A percentile compares a stretch with the other conserved stretches of the same genome.
phyloP scores from a whole-genome alignment of 2,888 invertebrate genomes.

The Sesamia inferens region DNA sequence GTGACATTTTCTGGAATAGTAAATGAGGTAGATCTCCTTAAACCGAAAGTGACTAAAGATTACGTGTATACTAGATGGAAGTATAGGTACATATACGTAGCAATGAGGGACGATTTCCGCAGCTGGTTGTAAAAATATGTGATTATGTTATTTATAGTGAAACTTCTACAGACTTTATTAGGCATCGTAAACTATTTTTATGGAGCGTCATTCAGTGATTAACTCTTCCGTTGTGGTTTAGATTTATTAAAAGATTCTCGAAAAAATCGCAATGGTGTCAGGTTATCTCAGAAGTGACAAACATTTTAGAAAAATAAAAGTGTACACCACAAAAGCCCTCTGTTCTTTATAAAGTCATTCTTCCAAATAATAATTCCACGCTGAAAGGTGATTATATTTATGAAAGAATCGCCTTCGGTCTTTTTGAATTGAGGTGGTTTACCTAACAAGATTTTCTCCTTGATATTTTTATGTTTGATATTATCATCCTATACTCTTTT shows the following conservation, averaged over 20 bases:
- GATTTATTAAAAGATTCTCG: background rate
- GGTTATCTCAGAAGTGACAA: background rate
- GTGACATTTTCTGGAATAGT: constrained; percentile 42
- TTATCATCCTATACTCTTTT: constrained; percentile 47
- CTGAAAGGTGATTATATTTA: constrained; percentile 41
- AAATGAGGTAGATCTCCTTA: constrained; percentile 13
- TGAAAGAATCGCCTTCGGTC: constrained; percentile 35
- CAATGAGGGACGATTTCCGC: background rate
- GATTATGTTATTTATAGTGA: background rate
- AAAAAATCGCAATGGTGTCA: constrained; percentile 4
- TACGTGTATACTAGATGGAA: background rate
- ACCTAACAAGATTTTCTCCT: constrained; percentile 27
- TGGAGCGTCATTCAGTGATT: background rate
- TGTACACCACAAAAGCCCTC: background rate
- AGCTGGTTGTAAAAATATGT: background rate
- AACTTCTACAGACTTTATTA: too few relatives aligned
- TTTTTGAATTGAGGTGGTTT: constrained; percentile 36
- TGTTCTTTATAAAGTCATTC: constrained; percentile 16
- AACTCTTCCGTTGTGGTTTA: background rate
- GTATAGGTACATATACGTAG: background rate
- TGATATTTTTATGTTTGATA: constrained; percentile 45
- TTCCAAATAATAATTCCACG: constrained; percentile 26
- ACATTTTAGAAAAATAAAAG: background rate
- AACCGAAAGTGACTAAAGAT: background rate
- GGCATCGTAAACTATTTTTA: background rate